These are phyloP conservation scores for Camponotus vicinus DNA, from an alignment of 1,140 invertebrate species.

Conservation along the genomic window DNA sequence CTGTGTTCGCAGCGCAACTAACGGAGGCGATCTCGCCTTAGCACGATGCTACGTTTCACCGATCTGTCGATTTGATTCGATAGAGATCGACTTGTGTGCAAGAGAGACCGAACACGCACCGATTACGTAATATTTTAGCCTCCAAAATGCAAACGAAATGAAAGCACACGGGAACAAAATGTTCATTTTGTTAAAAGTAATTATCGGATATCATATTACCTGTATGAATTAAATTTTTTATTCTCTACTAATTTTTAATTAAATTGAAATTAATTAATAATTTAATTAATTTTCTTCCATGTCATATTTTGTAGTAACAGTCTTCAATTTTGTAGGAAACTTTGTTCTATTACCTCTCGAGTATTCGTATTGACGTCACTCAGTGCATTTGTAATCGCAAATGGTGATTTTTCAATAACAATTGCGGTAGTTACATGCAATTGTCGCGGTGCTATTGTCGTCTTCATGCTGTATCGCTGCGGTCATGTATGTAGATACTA, in stretches of 20 bases:
- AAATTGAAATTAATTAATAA: too few species aligned
- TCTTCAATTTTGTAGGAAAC: not conserved
- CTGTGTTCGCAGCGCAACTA: conserved; percentile 29
- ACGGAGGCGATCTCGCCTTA: conserved; percentile 24
- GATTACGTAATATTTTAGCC: conserved; percentile 1
- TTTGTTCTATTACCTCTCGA: not conserved
- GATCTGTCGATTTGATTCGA: conserved; percentile 11
- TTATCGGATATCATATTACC: not conserved
- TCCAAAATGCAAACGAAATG: not conserved
- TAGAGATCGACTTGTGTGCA: not conserved
- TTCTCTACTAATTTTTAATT: not conserved
- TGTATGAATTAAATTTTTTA: not conserved
- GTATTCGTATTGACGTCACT: not conserved
- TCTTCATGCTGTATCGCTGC: not conserved
- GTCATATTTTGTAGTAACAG: not conserved
- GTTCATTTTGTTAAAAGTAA: not conserved
- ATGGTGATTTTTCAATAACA: conserved; percentile 42
- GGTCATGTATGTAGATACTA: not conserved
- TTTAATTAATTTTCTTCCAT: too few species aligned
- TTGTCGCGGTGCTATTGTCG: conserved; percentile 14
- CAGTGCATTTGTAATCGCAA: not conserved
- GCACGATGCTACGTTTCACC: conserved; percentile 9
- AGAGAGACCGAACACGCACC: not conserved
- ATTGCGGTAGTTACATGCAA: conserved; percentile 19
- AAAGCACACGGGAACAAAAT: not conserved